Conservation (phyloP, 30 jellyfish, hydroid and myxozoan species). For the Chrysaora quinquecirrha region DNA sequence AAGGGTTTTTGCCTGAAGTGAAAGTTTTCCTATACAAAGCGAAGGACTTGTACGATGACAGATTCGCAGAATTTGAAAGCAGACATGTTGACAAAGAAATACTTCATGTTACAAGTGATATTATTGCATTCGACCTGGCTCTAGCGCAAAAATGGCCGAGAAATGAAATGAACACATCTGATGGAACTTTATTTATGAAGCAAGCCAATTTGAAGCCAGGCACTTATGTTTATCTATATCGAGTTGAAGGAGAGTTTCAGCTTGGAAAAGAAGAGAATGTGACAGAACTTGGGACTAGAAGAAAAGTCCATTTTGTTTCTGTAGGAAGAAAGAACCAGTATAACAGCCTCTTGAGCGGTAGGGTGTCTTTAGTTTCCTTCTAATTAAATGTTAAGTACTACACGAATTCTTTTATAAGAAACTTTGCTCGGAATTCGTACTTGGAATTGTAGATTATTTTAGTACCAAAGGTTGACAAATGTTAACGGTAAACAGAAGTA, state of each 20-base stretch:
- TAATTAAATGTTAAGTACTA: too few relatives aligned
- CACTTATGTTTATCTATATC: slow-evolving; percentile 40
- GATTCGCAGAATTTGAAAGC: slow-evolving; percentile 14
- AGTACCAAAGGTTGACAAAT: too few relatives aligned
- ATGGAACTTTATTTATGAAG: slow-evolving; percentile 14
- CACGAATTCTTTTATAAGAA: too few relatives aligned
- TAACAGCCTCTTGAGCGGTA: too few relatives aligned
- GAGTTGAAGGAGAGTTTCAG: slow-evolving; percentile 42
- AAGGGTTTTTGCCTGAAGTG: slow-evolving; percentile 19
- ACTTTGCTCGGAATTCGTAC: too few relatives aligned
- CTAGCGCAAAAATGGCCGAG: slow-evolving; percentile 46
- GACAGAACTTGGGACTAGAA: slow-evolving; percentile 48
- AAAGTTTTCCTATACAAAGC: slow-evolving; percentile 42
- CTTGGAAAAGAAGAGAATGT: slow-evolving; percentile 5
- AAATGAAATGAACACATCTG: background rate
- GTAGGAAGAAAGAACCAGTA: too few relatives aligned
- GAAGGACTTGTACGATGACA: slow-evolving; percentile 44
- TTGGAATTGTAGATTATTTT: too few relatives aligned
- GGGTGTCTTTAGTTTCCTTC: too few relatives aligned
- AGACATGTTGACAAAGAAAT: background rate
- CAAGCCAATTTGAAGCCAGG: slow-evolving; percentile 40
- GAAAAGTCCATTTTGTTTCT: slow-evolving; percentile 60
- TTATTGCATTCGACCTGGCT: slow-evolving; percentile 9
- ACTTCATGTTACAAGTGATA: background rate
- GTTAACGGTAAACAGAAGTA: too few relatives aligned